A percentile compares a stretch with the other conserved stretches of the same genome.
These are phyloP conservation scores for Acipenser transmontanus DNA, from an alignment of 2,797 vertebrate genomes.

Conservation along the genomic window DNA sequence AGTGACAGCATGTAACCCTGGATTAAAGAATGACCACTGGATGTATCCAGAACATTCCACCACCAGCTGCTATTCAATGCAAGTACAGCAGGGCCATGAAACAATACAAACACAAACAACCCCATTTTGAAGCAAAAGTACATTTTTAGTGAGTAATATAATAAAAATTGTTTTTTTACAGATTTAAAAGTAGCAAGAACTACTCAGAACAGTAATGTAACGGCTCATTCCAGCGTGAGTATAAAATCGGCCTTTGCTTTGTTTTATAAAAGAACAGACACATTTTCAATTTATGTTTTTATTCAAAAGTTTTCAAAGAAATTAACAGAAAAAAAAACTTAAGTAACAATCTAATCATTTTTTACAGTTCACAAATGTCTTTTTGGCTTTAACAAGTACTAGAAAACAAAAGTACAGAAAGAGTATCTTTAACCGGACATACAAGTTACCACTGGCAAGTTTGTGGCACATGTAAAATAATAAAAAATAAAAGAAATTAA, in stretches of 20 bases:
- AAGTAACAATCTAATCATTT: constrained; percentile 86
- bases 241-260: not conserved
- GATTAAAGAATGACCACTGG: too few relatives aligned
- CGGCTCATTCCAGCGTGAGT: not conserved
- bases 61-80: too few relatives aligned
- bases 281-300: constrained; percentile 64
- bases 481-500: constrained; percentile 78
- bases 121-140: constrained; percentile 17
- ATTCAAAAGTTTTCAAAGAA: constrained; percentile 92
- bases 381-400: constrained; percentile 89
- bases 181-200: not conserved
- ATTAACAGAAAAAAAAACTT: constrained; percentile 83
- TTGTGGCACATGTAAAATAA: constrained; percentile 87
- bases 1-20: too few relatives aligned
- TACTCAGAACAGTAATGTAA: not conserved
- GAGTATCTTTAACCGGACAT: constrained; percentile 84
- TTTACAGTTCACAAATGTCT: constrained; percentile 80
- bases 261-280: constrained; percentile 18
- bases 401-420: constrained; percentile 83
- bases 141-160: constrained; percentile 18
- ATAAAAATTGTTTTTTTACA: too few relatives aligned
- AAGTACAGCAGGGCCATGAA: too few relatives aligned
- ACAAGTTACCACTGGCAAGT: constrained; percentile 91
- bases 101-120: too few relatives aligned
- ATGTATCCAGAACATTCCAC: too few relatives aligned